phyloP scores from a whole-genome alignment of 2,113 vertebrate species.

The Scomber japonicus region DNA sequence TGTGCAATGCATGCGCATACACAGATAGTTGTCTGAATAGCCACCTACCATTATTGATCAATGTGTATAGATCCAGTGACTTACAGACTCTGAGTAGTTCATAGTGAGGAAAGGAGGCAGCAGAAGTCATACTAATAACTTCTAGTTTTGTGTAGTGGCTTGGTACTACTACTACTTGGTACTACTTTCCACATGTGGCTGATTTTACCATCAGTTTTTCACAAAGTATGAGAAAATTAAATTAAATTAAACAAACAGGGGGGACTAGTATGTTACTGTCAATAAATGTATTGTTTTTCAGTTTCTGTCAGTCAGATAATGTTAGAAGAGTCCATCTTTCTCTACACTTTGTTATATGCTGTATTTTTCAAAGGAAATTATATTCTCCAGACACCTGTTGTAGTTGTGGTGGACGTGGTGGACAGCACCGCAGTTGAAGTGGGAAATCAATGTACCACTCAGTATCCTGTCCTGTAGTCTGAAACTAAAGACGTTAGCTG shows the following conservation, averaged over 20 bases:
- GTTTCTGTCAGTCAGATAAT: too few relatives aligned
- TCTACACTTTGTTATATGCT: not conserved
- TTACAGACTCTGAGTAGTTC: slow-evolving; percentile 30
- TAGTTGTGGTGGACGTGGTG: not conserved
- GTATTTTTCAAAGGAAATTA: not conserved
- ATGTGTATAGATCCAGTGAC: slow-evolving; percentile 37
- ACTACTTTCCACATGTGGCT: too few relatives aligned
- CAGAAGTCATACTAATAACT: slow-evolving; percentile 26
- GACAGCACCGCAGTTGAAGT: not conserved
- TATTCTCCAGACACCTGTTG: not conserved
- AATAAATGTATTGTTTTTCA: too few relatives aligned
- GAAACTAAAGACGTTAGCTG: slow-evolving; percentile 15
- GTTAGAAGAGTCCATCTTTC: not conserved
- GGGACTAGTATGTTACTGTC: too few relatives aligned
- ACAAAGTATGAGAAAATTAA: too few relatives aligned
- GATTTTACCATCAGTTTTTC: too few relatives aligned
- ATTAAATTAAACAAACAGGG: too few relatives aligned
- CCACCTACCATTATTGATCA: slow-evolving; percentile 53
- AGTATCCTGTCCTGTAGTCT: not conserved
- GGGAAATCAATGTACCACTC: slow-evolving; percentile 25
- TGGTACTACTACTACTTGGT: too few relatives aligned
- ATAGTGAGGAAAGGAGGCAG: slow-evolving; percentile 19
- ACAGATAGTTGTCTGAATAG: not conserved
- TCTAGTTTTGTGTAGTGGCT: slow-evolving; percentile 18
- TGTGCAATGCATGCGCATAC: not conserved